These are phyloP conservation scores for Chitala chitala DNA, from an alignment of 2,113 vertebrate species.

Conservation along the genomic window DNA sequence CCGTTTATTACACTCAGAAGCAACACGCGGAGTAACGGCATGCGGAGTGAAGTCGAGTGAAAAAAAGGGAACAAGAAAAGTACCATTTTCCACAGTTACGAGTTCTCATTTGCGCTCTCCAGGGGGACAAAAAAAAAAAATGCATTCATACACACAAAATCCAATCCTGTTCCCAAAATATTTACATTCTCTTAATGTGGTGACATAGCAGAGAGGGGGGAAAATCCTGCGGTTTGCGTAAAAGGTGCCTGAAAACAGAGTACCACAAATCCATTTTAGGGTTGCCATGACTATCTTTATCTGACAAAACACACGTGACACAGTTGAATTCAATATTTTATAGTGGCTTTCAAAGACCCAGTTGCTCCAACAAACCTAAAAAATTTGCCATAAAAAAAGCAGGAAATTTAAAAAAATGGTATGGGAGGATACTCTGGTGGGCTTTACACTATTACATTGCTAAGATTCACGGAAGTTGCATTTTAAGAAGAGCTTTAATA, in stretches of 20 bases:
- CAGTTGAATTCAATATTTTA: too few species aligned
- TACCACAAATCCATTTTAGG: too few species aligned
- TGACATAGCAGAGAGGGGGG: not conserved
- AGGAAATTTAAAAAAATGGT: too few species aligned
- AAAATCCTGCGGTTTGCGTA: slow-evolving; percentile 1
- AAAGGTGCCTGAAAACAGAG: not conserved
- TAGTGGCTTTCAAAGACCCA: too few species aligned
- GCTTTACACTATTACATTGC: too few species aligned
- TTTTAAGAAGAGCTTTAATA: too few species aligned
- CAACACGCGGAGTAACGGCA: not conserved
- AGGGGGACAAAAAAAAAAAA: slow-evolving; percentile 10
- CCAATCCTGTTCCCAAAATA: slow-evolving; percentile 6
- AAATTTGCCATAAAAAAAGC: too few species aligned
- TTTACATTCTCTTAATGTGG: slow-evolving; percentile 14
- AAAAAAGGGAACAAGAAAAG: not conserved
- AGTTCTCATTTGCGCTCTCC: slow-evolving; percentile 13
- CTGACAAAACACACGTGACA: too few species aligned
- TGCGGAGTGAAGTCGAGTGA: not conserved
- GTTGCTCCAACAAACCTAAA: too few species aligned
- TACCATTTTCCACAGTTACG: not conserved
- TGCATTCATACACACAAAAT: not conserved
- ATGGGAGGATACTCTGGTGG: too few species aligned
- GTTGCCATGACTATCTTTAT: too few species aligned
- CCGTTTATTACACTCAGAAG: slow-evolving; percentile 3
- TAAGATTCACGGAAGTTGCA: too few species aligned